Conservation (phyloP, 2,888 invertebrate genomes). For the Macrophya annulata region DNA sequence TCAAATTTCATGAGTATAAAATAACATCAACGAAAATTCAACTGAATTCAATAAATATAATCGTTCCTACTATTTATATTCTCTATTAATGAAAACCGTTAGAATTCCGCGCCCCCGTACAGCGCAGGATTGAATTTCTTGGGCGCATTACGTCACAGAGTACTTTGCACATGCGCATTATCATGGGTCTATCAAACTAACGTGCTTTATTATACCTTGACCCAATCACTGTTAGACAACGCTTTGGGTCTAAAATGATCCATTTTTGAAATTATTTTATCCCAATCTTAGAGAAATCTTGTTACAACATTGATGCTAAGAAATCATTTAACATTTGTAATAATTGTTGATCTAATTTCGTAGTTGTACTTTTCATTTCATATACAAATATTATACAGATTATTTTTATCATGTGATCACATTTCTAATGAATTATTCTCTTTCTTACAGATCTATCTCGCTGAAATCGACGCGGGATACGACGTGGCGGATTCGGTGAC, state of each 20-base stretch:
- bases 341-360: no score
- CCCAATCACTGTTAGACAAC: background rate
- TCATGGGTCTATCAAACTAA: background rate
- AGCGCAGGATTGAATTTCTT: slow-evolving; percentile 5
- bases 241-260: background rate
- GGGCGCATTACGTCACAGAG: background rate
- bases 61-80: background rate
- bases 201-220: background rate
- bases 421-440: background rate
- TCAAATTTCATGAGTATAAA: background rate
- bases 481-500: slow-evolving; percentile 78
- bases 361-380: no score
- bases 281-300: no score
- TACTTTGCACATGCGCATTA: background rate
- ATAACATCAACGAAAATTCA: background rate
- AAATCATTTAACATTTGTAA: no score
- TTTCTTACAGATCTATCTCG: slow-evolving; percentile 72
- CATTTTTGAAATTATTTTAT: background rate
- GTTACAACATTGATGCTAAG: no score
- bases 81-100: background rate
- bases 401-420: background rate
- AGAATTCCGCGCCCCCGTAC: background rate
- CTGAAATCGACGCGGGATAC: slow-evolving; percentile 72
- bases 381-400: background rate
- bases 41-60: background rate